Evolutionary conservation across 2,797 vertebrate species (phyloP).

Genomic region (Onychomys arenicola): DNA sequence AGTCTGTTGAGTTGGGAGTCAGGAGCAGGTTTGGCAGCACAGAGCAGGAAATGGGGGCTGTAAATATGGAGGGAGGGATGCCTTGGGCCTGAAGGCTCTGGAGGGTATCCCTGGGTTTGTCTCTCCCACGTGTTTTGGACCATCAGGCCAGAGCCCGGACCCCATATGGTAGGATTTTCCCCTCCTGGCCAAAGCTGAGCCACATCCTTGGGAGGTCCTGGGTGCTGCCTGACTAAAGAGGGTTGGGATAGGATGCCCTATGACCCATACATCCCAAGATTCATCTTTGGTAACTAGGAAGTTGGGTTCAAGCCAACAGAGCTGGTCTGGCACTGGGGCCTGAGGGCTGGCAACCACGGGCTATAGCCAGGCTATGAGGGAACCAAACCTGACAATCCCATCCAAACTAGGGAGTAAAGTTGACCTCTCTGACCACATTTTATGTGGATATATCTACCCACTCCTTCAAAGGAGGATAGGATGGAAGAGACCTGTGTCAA

Average conservation of each 20-base stretch:
- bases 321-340: neutral
- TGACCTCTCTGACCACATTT: neutral
- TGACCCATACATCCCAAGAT: neutral
- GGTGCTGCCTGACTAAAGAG: neutral
- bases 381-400: too few relatives aligned
- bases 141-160: neutral
- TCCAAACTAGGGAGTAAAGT: neutral
- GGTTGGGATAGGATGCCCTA: neutral
- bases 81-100: neutral
- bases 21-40: slow-evolving; percentile 81
- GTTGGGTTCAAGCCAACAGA: slow-evolving; percentile 2
- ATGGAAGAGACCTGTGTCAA: neutral
- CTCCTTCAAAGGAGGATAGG: neutral
- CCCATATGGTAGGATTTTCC: neutral
- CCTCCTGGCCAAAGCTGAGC: neutral
- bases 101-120: neutral
- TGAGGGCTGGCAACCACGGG: neutral
- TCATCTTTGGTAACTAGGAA: slow-evolving; percentile 51
- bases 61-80: slow-evolving; percentile 20
- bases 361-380: neutral
- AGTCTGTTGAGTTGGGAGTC: slow-evolving; percentile 74
- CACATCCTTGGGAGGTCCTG: neutral
- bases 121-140: neutral
- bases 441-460: neutral
- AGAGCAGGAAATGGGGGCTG: slow-evolving; percentile 68